phyloP scores from a whole-genome alignment of 2,888 invertebrate genomes.

The Agonopterix alstromeriana region DNA sequence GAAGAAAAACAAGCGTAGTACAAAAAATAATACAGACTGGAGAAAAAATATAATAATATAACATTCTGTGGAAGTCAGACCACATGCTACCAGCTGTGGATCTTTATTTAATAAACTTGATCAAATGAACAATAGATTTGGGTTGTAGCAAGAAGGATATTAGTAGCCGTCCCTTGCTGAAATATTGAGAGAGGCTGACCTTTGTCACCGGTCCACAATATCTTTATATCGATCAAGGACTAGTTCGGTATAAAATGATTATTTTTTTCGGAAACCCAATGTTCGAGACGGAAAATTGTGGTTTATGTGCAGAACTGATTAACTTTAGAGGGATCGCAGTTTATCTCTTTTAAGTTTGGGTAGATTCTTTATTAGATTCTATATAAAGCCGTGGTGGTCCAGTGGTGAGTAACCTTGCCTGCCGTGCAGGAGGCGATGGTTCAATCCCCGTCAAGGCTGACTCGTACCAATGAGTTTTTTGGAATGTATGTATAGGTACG shows the following conservation, averaged over 20 bases:
- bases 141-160: slow-evolving; percentile 34
- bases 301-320: no score
- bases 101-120: slow-evolving; percentile 35
- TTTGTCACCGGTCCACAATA: slow-evolving; percentile 17
- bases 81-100: slow-evolving; percentile 32
- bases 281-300: no score
- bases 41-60: slow-evolving; percentile 4
- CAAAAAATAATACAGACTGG: slow-evolving; percentile 2
- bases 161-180: slow-evolving; percentile 18
- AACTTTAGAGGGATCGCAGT: no score
- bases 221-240: slow-evolving; percentile 5
- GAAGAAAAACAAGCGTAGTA: neutral
- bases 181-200: slow-evolving; percentile 19
- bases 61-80: slow-evolving; percentile 17
- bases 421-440: no score
- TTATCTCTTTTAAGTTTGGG: neutral
- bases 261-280: neutral
- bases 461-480: no score
- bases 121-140: slow-evolving; percentile 60
- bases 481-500: no score
- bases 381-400: no score
- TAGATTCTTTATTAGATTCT: no score
- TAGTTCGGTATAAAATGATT: neutral
- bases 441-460: no score
- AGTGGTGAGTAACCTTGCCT: no score